Conservation (phyloP, 1,140 invertebrate species). For the Lepidurus packardi region DNA sequence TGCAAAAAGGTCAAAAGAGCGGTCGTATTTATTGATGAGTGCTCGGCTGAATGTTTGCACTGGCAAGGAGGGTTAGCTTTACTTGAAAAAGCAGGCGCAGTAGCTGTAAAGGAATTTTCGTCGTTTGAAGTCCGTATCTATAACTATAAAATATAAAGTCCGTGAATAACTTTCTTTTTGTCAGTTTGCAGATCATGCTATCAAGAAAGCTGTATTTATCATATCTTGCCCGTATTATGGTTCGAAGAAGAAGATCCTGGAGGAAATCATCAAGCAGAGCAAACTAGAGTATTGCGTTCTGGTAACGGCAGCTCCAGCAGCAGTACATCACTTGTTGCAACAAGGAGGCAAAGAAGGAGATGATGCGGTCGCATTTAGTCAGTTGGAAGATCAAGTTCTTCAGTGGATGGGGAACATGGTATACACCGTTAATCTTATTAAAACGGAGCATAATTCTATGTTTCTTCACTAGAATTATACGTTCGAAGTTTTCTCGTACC, state of each 20-base stretch:
- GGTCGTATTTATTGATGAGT: constrained; percentile 55
- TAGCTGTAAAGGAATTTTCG: constrained; percentile 54
- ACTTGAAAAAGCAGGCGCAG: constrained; percentile 50
- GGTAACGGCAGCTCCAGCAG: constrained; percentile 48
- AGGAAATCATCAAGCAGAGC: constrained; percentile 51
- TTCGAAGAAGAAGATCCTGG: constrained; percentile 48
- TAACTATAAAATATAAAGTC: constrained; percentile 31
- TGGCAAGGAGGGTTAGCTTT: constrained; percentile 56
- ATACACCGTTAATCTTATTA: constrained; percentile 14
- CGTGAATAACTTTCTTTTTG: constrained; percentile 37
- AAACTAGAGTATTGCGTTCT: constrained; percentile 54
- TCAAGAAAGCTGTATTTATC: constrained; percentile 56
- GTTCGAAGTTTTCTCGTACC: constrained; percentile 56
- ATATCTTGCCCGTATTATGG: constrained; percentile 49
- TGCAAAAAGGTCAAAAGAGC: constrained; percentile 53
- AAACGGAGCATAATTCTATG: not conserved
- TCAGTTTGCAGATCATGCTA: not conserved
- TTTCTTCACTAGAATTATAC: constrained; percentile 46
- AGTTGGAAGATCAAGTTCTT: constrained; percentile 48
- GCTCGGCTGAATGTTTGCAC: constrained; percentile 54
- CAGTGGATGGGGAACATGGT: constrained; percentile 53
- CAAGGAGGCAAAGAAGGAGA: constrained; percentile 40
- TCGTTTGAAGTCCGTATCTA: constrained; percentile 53
- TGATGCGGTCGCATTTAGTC: constrained; percentile 44
- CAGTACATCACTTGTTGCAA: constrained; percentile 44